phyloP scores from a whole-genome alignment of 2,888 invertebrate species.

The Hydrotaea diabolus region DNA sequence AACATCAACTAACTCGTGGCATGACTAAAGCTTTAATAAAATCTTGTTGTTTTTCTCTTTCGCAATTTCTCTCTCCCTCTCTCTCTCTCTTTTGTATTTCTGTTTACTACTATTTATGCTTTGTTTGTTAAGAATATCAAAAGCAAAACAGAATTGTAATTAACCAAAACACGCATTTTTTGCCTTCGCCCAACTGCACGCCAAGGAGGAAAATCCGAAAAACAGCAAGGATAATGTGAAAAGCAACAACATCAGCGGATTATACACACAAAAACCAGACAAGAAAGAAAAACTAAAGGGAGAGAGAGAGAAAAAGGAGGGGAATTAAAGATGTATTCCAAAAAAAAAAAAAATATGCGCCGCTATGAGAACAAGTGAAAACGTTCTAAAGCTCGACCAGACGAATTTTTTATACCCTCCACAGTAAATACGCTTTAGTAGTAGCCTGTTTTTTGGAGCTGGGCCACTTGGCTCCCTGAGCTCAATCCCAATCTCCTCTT shows the following conservation, averaged over 20 bases:
- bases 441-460: no score
- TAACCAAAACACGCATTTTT: constrained; percentile 42
- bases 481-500: no score
- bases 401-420: no score
- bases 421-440: no score
- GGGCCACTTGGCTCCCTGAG: no score
- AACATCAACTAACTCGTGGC: background rate
- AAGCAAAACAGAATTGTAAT: constrained; percentile 48
- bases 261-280: background rate
- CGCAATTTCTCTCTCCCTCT: no score
- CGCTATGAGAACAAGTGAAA: no score
- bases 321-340: background rate
- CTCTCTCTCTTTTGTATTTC: constrained; percentile 18
- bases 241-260: no score
- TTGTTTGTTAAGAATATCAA: constrained; percentile 37
- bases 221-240: background rate
- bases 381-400: no score
- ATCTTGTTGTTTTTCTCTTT: background rate
- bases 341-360: no score
- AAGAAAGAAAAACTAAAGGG: background rate
- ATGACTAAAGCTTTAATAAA: constrained; percentile 13
- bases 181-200: background rate
- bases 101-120: background rate
- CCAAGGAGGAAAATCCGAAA: background rate
- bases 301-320: background rate